phyloP scores from a whole-genome alignment of 2,113 vertebrate species.

The Microcebus griseorufus region DNA sequence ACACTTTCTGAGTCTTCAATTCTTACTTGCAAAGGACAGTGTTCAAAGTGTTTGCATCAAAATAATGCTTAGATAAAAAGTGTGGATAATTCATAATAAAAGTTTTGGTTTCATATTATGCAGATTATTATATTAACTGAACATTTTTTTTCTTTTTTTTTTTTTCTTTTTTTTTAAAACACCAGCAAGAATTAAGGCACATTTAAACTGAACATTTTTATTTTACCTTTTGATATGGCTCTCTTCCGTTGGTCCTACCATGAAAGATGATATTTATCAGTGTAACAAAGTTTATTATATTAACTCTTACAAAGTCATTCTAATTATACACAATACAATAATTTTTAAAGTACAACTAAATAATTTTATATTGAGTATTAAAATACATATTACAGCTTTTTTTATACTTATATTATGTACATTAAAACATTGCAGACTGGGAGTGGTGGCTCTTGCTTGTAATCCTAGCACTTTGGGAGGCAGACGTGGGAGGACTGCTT shows the following conservation, averaged over 20 bases:
- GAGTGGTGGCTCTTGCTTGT: not conserved
- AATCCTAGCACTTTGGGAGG: too few relatives aligned
- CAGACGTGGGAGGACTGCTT: too few relatives aligned
- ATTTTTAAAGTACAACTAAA: not conserved
- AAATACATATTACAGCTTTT: not conserved
- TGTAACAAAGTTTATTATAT: not conserved
- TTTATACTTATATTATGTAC: slow-evolving; percentile 61
- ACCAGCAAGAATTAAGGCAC: too few relatives aligned
- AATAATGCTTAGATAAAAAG: not conserved
- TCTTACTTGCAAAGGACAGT: not conserved
- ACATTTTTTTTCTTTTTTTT: too few relatives aligned
- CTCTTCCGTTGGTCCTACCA: not conserved
- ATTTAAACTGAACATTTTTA: not conserved
- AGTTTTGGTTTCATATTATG: not conserved
- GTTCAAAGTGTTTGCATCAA: slow-evolving; percentile 8
- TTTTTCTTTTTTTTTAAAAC: too few relatives aligned
- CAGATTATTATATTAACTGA: not conserved
- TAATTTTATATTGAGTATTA: not conserved
- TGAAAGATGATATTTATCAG: not conserved
- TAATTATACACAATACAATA: not conserved
- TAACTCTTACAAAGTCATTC: not conserved
- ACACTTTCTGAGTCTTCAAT: not conserved
- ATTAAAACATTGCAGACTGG: slow-evolving; percentile 59
- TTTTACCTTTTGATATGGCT: not conserved
- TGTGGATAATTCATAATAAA: not conserved